Percentiles rank a stretch among this genome's conserved stretches.
phyloP scores from a whole-genome alignment of 35 echinoderm and acorn worm genomes.

The Anneissia japonica region DNA sequence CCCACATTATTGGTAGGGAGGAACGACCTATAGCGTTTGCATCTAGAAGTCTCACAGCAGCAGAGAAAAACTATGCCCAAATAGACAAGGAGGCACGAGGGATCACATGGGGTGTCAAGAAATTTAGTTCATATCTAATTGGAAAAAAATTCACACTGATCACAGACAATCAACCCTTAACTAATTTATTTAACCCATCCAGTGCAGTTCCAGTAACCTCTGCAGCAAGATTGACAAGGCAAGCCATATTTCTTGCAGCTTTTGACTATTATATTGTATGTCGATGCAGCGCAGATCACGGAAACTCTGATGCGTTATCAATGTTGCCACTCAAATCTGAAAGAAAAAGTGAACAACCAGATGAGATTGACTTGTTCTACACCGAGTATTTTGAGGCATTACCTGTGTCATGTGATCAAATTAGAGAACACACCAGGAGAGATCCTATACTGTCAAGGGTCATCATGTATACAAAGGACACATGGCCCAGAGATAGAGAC shows the following conservation, averaged over 20 bases:
- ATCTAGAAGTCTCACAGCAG: conserved; percentile 36
- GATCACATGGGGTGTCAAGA: conserved; percentile 31
- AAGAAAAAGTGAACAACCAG: no score
- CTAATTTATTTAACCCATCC: no score
- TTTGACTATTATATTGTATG: neutral
- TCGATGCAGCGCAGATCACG: neutral
- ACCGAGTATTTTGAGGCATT: no score
- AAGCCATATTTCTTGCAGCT: no score
- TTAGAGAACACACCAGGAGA: no score
- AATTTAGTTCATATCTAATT: conserved; percentile 38
- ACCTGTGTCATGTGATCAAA: no score
- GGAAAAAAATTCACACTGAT: conserved; percentile 47
- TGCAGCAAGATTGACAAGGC: no score
- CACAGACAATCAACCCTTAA: neutral
- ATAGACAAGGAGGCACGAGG: conserved; percentile 45
- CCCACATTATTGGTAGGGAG: conserved; percentile 40
- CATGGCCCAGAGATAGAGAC: no score
- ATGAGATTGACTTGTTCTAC: no score
- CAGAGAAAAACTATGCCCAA: conserved; percentile 56
- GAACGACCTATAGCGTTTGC: conserved; percentile 48
- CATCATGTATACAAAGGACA: no score
- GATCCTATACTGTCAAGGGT: no score
- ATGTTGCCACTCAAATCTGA: neutral
- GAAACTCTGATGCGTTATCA: neutral
- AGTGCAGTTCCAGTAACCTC: no score